These are phyloP conservation scores for Cyprinodon tularosa DNA, from an alignment of 2,113 vertebrate species.

Conservation along the genomic window DNA sequence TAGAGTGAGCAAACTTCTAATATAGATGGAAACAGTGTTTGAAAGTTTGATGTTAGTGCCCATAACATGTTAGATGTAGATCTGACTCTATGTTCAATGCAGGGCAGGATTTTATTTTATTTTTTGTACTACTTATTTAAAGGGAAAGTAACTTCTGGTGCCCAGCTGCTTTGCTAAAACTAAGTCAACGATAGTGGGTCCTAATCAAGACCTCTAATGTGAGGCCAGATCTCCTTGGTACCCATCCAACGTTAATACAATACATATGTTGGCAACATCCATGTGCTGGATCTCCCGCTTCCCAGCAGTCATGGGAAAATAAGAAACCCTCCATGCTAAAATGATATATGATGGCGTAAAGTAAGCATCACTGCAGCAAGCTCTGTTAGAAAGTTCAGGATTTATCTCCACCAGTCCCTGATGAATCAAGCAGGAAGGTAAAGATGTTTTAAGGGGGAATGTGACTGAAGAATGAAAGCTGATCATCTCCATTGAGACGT, in stretches of 20 bases:
- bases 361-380: not conserved
- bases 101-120: too few relatives aligned
- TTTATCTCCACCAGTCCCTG: not conserved
- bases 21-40: too few relatives aligned
- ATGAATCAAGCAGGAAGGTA: not conserved
- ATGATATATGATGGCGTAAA: not conserved
- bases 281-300: not conserved
- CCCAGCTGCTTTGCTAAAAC: too few relatives aligned
- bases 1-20: not conserved
- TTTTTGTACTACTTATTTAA: too few relatives aligned
- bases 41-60: too few relatives aligned
- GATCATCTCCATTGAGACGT: constrained; percentile 15
- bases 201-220: too few relatives aligned
- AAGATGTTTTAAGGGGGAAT: constrained; percentile 12
- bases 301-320: not conserved
- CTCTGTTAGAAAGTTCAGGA: not conserved
- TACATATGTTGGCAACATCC: not conserved
- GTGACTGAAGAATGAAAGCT: not conserved
- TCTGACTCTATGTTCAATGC: too few relatives aligned
- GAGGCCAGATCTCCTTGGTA: too few relatives aligned
- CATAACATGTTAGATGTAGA: too few relatives aligned
- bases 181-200: too few relatives aligned
- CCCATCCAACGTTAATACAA: not conserved
- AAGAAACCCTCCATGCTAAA: not conserved
- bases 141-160: too few relatives aligned